Percentiles rank a stretch among this genome's conserved stretches.
Evolutionary conservation across 2,797 vertebrate genomes (phyloP).

Genomic region (Tolypeutes matacus): DNA sequence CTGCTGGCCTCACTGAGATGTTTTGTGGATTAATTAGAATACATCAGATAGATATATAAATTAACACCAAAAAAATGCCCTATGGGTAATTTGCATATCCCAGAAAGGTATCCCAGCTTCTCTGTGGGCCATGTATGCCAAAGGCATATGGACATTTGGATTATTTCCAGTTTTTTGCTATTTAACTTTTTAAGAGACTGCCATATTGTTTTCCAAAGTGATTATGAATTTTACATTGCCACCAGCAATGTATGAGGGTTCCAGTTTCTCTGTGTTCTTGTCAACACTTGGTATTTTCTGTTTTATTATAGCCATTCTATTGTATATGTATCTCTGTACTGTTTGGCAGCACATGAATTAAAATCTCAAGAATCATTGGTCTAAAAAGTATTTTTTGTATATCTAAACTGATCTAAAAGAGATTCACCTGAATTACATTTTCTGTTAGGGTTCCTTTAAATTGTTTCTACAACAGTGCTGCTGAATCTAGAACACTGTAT

Average conservation of each 20-base stretch:
- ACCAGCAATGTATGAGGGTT: background rate
- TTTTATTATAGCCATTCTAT: background rate
- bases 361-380: background rate
- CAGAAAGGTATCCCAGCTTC: constrained; percentile 35
- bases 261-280: background rate
- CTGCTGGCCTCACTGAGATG: background rate
- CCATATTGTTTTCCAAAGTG: constrained; percentile 52
- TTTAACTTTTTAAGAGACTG: constrained; percentile 56
- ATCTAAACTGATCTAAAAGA: constrained; percentile 34
- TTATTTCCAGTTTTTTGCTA: constrained; percentile 50
- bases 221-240: constrained; percentile 25
- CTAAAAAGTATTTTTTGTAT: constrained; percentile 51
- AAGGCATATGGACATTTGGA: constrained; percentile 16
- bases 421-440: background rate
- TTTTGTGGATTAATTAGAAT: constrained; percentile 46
- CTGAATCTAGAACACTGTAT: background rate
- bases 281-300: background rate
- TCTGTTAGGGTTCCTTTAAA: background rate
- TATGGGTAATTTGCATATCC: constrained; percentile 17
- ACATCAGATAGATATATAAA: background rate
- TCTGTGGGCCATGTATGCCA: background rate
- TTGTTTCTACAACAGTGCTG: background rate
- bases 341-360: background rate
- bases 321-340: background rate
- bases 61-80: background rate